Conservation (phyloP, 2,113 vertebrate genomes). For the Heterochromis multidens region DNA sequence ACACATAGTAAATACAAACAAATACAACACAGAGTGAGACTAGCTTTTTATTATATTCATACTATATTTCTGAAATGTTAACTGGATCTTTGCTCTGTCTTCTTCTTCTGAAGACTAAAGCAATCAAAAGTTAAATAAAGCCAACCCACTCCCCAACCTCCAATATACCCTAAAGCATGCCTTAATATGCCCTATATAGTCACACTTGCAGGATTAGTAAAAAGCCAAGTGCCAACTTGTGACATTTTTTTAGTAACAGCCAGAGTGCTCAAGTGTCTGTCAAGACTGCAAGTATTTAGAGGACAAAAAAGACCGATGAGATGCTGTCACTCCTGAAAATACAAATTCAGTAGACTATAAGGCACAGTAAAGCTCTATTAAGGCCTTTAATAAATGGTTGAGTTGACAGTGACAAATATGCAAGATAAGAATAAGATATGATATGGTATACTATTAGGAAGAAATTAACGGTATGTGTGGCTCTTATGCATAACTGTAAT, state of each 20-base stretch:
- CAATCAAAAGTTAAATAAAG: background rate
- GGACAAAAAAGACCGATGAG: background rate
- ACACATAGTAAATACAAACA: slow-evolving; percentile 24
- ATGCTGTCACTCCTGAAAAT: background rate
- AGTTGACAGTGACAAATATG: too few species aligned
- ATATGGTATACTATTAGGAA: too few species aligned
- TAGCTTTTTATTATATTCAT: background rate
- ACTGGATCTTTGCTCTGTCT: background rate
- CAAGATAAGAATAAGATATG: too few species aligned
- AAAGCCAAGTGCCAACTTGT: background rate
- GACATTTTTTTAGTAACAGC: too few species aligned
- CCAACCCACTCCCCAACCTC: background rate
- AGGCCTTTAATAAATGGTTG: background rate
- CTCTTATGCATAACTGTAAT: too few species aligned
- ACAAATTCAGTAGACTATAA: accelerated
- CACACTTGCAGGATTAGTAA: background rate
- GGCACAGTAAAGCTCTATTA: background rate
- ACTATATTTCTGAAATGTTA: background rate
- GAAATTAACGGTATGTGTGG: too few species aligned
- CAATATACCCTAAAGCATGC: background rate
- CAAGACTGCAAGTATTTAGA: background rate
- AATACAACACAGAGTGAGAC: background rate
- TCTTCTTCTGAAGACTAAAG: background rate
- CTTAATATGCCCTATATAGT: accelerated
- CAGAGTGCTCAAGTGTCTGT: background rate